These are phyloP conservation scores for Corydoras sp. DNA, from an alignment of 2,113 vertebrate species.

Conservation along the genomic window DNA sequence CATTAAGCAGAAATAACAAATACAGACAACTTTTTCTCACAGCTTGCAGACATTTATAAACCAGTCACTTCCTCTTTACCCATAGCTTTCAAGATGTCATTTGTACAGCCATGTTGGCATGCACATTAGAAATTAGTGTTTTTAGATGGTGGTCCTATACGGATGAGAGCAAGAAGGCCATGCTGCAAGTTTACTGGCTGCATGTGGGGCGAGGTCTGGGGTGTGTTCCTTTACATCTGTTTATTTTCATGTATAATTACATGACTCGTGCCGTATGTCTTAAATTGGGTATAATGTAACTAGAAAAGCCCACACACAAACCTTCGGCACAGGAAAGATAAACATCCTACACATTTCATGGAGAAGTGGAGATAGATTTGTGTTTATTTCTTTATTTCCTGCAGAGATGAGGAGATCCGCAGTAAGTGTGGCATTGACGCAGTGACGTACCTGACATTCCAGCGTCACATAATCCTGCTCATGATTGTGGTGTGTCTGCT, in stretches of 20 bases:
- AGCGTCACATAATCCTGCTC: conserved; percentile 86
- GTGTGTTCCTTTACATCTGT: conserved; percentile 25
- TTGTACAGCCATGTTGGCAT: conserved; percentile 50
- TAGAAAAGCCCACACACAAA: conserved; percentile 3
- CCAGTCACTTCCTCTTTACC: conserved; percentile 50
- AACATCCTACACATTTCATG: not conserved
- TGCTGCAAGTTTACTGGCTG: conserved; percentile 20
- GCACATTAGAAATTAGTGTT: conserved; percentile 35
- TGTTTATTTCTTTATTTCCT: conserved; percentile 3
- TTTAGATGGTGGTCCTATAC: conserved; percentile 44
- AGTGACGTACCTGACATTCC: conserved; percentile 91
- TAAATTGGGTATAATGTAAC: conserved; percentile 1
- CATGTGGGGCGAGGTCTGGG: conserved; percentile 36
- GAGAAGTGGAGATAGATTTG: too few relatives aligned
- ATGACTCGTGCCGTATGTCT: not conserved
- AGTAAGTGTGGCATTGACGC: conserved; percentile 91
- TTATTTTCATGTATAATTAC: conserved; percentile 20
- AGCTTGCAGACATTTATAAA: conserved; percentile 51
- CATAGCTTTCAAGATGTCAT: conserved; percentile 64
- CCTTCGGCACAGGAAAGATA: not conserved
- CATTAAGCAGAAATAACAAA: conserved; percentile 64
- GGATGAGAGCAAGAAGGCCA: conserved; percentile 38
- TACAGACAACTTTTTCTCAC: conserved; percentile 30
- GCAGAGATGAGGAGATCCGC: conserved; percentile 87
- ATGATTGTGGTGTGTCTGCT: conserved; percentile 81